Base-by-base conservation (phyloP, 2,888 invertebrate genomes). In the Pandemis heparana region DNA sequence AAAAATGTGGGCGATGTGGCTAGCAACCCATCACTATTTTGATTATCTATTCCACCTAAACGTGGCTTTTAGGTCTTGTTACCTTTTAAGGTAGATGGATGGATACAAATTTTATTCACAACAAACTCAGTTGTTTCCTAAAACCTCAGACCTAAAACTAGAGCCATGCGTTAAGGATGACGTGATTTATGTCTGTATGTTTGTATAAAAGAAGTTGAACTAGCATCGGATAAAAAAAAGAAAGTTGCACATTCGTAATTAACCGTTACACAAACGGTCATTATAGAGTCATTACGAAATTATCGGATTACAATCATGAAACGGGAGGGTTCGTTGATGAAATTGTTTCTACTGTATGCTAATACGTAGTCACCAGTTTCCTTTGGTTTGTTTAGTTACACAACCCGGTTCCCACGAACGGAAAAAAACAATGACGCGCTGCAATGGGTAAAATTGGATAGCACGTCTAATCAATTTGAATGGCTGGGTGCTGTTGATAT, bases 341-440 rank as follows among this genome's bases (percentile, higher is more conserved):
- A 32, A 64, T 32, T 38, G 51, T 53, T 56, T 69, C 23, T 67
- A 72, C 75, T 76, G 75, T 74, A 71, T 76, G 70, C 75, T 80
- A 79, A 80, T 79, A 46, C 41, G 39, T 14, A 9, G 78, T 75
- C 75, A 76, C 71, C 71, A 76, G 77, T 75, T 82, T 83, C 82
- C 82, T 81, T 32, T 69, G 76, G 78, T 83, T 83, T 81, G 78
- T 82, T 82, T 78, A 76, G 48, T 51, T 53, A 78, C 83, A 82
- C 82, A 83, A 79, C 73, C 71, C 75, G 75, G 62, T 82, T 83
- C 84, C 75, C 83, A 83, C 81, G 79, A 76, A 61, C 70, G 12
- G 70, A 67, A 75, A 77, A 32, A 79, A 77, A 80, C 82, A 81
- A 81, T 79, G 76, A 75, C 69, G 74, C 77, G 75, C 48, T 48